Percentiles rank a stretch among this genome's conserved stretches.
Evolutionary conservation across 2,888 invertebrate genomes (phyloP).

Genomic region (Agonopterix alstromeriana): DNA sequence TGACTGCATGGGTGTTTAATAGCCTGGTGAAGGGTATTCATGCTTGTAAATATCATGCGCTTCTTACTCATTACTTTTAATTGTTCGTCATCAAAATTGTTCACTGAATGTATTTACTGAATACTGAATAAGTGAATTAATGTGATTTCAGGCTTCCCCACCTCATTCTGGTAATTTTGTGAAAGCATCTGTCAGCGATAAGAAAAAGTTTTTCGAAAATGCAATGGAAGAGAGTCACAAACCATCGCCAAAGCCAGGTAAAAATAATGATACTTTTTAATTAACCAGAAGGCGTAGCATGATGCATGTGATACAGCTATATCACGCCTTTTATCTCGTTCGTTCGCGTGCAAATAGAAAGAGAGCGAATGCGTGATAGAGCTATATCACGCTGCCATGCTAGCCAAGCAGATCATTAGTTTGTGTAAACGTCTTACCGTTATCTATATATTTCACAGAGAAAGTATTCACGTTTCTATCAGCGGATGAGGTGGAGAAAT

Average conservation of each 20-base stretch:
- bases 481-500: constrained; percentile 94
- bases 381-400: no score
- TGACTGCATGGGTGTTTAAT: constrained; percentile 68
- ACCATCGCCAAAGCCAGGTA: constrained; percentile 90
- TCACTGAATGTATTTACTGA: not conserved
- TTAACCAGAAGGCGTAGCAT: no score
- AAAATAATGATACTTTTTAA: not conserved
- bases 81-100: not conserved
- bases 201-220: constrained; percentile 96
- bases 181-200: constrained; percentile 93
- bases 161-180: constrained; percentile 84
- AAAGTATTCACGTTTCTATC: constrained; percentile 96
- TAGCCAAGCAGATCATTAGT: not conserved
- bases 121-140: not conserved
- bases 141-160: constrained; percentile 72
- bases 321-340: no score
- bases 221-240: constrained; percentile 96
- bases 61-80: constrained; percentile 39
- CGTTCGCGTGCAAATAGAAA: no score
- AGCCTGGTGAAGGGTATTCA: constrained; percentile 56
- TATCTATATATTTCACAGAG: constrained; percentile 65
- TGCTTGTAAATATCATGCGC: constrained; percentile 68
- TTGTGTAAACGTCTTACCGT: not conserved
- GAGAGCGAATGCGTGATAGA: no score
- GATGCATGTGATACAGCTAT: no score